Evolutionary conservation across 2,888 invertebrate species (phyloP), one percentile per base, ranked within the genome.

Genomic region (Cephus rjabovi): DNA sequence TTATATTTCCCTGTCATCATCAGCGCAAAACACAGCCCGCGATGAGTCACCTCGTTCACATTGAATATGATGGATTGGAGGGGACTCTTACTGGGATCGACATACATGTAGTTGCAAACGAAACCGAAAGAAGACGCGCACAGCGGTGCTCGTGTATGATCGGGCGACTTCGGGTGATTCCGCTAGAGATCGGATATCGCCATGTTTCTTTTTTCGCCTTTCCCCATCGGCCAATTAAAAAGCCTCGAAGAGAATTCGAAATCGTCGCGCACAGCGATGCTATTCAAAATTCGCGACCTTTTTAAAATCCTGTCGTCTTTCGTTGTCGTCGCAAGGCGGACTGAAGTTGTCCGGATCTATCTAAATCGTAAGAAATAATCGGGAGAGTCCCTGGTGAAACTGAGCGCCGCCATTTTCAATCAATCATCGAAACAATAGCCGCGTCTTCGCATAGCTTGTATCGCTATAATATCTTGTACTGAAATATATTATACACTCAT

Each of bases 401-500:
- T 56, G 40, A 56, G 40, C 40, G 40, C 40, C 40, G 40, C 40
- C 40, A 56, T 56, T 56, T 56, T 56, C 23, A 56, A 56, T 40
- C 4, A 40, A 40, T 56, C 40, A 56, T 56, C 40, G 40, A 56
- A 56, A 56, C 40, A 56, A 56, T 56, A 56, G 40, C 40, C 40
- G 40, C 40, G 40, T 56, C 23, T 56, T 15, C 40, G 40, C 40
- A 23, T 56, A 56, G 40, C 40, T 56, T 23, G 40, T 56, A 56
- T 56, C 33, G 33, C 31, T 76, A 74, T 74, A 80, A 79, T 81
- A 81, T 87, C 90, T 88, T 86, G 86, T 90, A 89, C 89, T 90
- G 90, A 89, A 90, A 91, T 90, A 91, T 89, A 71, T 89, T 90
- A 89, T 89, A 91, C 90, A 90, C 87, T 88, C 90, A 89, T 90